Conservation (phyloP, 2,113 vertebrate genomes). For the Prietella phreatophila region DNA sequence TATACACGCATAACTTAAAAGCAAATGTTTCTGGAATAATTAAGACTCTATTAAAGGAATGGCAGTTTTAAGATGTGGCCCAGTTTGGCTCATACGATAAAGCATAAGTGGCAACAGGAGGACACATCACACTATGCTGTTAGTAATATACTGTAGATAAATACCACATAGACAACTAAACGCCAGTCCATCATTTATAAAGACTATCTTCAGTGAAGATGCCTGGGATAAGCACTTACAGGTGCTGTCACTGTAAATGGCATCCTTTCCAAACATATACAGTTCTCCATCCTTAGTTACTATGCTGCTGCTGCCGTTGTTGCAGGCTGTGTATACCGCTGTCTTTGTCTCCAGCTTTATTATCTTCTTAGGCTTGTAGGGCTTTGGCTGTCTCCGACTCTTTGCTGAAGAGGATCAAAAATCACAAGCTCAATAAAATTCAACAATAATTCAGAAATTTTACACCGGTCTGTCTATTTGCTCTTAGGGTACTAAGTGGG, state of each 20-base stretch:
- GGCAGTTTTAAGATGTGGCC: not conserved
- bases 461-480: not conserved
- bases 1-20: not conserved
- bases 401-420: slow-evolving; percentile 77
- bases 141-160: not conserved
- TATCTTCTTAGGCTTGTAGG: slow-evolving; percentile 99
- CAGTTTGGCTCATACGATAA: not conserved
- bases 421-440: not conserved
- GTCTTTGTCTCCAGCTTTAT: slow-evolving; percentile 97
- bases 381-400: slow-evolving; percentile 95
- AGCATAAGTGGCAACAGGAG: not conserved
- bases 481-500: not conserved
- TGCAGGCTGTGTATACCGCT: slow-evolving; percentile 90
- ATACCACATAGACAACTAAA: slow-evolving; percentile 8
- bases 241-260: slow-evolving; percentile 96
- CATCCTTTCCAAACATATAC: slow-evolving; percentile 99
- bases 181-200: slow-evolving; percentile 15
- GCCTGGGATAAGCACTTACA: slow-evolving; percentile 75
- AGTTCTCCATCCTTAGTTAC: slow-evolving; percentile 97
- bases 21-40: not conserved
- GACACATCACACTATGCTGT: not conserved
- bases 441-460: not conserved
- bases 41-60: not conserved
- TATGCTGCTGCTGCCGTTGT: slow-evolving; percentile 98
- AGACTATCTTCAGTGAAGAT: slow-evolving; percentile 6